Percentiles rank a stretch among this genome's conserved stretches.
Evolutionary conservation across 53 echinoderm and acorn worm species (phyloP).

Genomic region (Arbacia lixula): DNA sequence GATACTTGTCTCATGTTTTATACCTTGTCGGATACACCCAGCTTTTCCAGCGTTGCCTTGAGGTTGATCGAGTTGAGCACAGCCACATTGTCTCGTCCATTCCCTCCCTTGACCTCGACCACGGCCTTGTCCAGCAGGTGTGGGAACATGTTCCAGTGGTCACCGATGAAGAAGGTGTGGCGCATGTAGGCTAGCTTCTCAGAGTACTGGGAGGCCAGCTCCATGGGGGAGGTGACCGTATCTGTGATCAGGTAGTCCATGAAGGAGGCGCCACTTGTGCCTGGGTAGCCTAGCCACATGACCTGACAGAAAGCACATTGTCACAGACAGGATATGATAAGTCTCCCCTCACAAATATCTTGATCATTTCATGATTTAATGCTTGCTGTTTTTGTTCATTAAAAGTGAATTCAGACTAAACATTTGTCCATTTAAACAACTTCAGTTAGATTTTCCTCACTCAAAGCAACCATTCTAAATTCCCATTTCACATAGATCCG

Average conservation of each 20-base stretch:
- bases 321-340: no score
- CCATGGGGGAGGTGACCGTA: constrained; percentile 81
- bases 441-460: no score
- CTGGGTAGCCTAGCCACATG: constrained; percentile 99
- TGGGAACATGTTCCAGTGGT: constrained; percentile 99
- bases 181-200: constrained; percentile 97
- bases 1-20: no score
- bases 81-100: constrained; percentile 77
- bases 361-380: no score
- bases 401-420: no score
- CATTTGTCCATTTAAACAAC: no score
- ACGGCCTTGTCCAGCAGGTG: constrained; percentile 90
- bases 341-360: no score
- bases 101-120: constrained; percentile 77
- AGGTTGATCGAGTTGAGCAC: constrained; percentile 85
- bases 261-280: constrained; percentile 97
- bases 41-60: constrained; percentile 80
- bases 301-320: constrained; percentile 62
- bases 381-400: no score
- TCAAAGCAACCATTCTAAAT: no score
- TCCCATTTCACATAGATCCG: no score
- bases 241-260: constrained; percentile 99
- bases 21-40: constrained; percentile 65
- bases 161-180: constrained; percentile 97
- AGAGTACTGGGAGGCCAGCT: constrained; percentile 92